Evolutionary conservation across 1,140 invertebrate genomes (phyloP).

Genomic region (Drosophila simulans): DNA sequence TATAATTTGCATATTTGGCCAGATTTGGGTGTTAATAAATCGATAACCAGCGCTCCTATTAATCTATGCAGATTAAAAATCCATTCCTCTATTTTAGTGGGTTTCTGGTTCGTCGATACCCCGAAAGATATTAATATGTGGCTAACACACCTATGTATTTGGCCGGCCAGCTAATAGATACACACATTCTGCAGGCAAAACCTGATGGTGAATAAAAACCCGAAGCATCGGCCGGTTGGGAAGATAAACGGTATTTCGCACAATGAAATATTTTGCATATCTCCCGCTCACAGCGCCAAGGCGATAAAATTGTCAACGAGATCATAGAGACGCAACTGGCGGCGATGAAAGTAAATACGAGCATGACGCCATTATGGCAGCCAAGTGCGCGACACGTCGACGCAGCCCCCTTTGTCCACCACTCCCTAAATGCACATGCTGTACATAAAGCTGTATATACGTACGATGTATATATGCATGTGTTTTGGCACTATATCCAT

Average conservation of each 20-base stretch:
- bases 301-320: slow-evolving; percentile 83
- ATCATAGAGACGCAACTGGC: slow-evolving; percentile 76
- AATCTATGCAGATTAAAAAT: slow-evolving; percentile 32
- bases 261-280: slow-evolving; percentile 84
- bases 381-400: slow-evolving; percentile 73
- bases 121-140: slow-evolving; percentile 14
- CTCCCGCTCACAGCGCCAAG: slow-evolving; percentile 59
- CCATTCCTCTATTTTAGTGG: slow-evolving; percentile 8
- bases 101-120: background rate
- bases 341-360: slow-evolving; percentile 83
- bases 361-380: slow-evolving; percentile 81
- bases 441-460: slow-evolving; percentile 34
- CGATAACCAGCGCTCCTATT: slow-evolving; percentile 18
- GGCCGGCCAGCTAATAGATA: background rate
- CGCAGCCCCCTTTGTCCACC: slow-evolving; percentile 9
- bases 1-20: background rate
- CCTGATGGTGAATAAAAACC: slow-evolving; percentile 28
- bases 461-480: slow-evolving; percentile 7
- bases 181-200: slow-evolving; percentile 22
- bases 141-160: slow-evolving; percentile 10
- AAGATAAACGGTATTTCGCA: slow-evolving; percentile 75
- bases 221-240: slow-evolving; percentile 2
- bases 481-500: slow-evolving; percentile 1
- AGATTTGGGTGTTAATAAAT: slow-evolving; percentile 22
- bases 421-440: background rate